These are phyloP conservation scores for Lithophane socia DNA, from an alignment of 2,888 invertebrate genomes.

Conservation along the genomic window DNA sequence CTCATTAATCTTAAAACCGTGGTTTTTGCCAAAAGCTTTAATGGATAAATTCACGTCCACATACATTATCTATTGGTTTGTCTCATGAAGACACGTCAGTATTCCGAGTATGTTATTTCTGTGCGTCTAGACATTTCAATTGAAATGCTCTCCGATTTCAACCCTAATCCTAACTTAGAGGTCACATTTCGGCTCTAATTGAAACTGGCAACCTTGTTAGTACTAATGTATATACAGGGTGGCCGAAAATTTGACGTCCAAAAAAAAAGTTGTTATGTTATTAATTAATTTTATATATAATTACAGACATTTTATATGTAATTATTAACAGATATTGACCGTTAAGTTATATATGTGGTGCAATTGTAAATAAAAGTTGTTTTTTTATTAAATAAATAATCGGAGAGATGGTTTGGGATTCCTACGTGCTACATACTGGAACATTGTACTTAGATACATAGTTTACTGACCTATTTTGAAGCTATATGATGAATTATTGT, in stretches of 20 bases:
- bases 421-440: slow-evolving; percentile 26
- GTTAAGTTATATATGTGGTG: too few relatives aligned
- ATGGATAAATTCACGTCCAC: slow-evolving; percentile 12
- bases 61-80: slow-evolving; percentile 17
- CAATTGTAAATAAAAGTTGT: too few relatives aligned
- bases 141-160: slow-evolving; percentile 39
- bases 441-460: slow-evolving; percentile 5
- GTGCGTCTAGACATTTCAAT: slow-evolving; percentile 39
- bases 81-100: not conserved
- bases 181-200: slow-evolving; percentile 49
- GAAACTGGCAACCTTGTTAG: slow-evolving; percentile 54
- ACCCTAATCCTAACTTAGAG: slow-evolving; percentile 39
- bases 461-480: slow-evolving; percentile 18
- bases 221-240: slow-evolving; percentile 19
- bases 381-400: not conserved
- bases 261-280: too few relatives aligned
- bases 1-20: slow-evolving; percentile 12
- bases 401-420: slow-evolving; percentile 25
- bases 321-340: too few relatives aligned
- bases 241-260: too few relatives aligned
- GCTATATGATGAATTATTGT: not conserved
- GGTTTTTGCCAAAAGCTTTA: slow-evolving; percentile 2
- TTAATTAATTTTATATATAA: too few relatives aligned
- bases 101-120: slow-evolving; percentile 35
- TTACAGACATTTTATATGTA: too few relatives aligned